These are phyloP conservation scores for Nematopogon swammerdamellus DNA, from an alignment of 2,888 invertebrate genomes.

Conservation along the genomic window DNA sequence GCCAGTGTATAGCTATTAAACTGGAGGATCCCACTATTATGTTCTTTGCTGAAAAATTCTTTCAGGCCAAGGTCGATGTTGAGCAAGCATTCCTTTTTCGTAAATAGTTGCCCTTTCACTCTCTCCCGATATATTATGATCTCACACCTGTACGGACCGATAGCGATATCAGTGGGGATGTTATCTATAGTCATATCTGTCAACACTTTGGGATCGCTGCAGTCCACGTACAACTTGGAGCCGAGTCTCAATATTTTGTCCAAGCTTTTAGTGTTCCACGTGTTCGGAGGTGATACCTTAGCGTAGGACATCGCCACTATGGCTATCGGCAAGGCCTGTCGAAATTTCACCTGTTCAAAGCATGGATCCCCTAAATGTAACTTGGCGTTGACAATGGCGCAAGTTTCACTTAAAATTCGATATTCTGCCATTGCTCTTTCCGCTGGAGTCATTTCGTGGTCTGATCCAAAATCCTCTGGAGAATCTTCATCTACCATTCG, in stretches of 20 bases:
- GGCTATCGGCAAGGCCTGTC: slow-evolving; percentile 59
- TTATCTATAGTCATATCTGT: slow-evolving; percentile 50
- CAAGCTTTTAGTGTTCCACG: slow-evolving; percentile 55
- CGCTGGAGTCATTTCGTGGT: slow-evolving; percentile 39
- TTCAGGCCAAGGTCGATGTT: slow-evolving; percentile 44
- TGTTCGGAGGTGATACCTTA: slow-evolving; percentile 60
- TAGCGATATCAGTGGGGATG: slow-evolving; percentile 52
- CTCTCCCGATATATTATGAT: slow-evolving; percentile 55
- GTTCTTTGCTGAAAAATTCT: slow-evolving; percentile 51
- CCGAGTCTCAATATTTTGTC: slow-evolving; percentile 58
- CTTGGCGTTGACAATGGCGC: slow-evolving; percentile 55
- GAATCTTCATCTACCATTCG: slow-evolving; percentile 38
- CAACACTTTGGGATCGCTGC: slow-evolving; percentile 40
- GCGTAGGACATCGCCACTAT: slow-evolving; percentile 61
- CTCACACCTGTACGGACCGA: slow-evolving; percentile 57
- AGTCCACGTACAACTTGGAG: slow-evolving; percentile 56
- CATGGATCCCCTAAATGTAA: slow-evolving; percentile 58
- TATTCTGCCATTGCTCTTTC: slow-evolving; percentile 54
- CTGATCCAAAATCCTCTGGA: slow-evolving; percentile 47
- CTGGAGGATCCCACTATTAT: slow-evolving; percentile 51
- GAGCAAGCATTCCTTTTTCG: slow-evolving; percentile 48
- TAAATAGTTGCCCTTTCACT: slow-evolving; percentile 42
- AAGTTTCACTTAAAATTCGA: slow-evolving; percentile 50
- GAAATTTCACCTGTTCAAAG: slow-evolving; percentile 55
- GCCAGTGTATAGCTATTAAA: slow-evolving; percentile 58